phyloP scores from a whole-genome alignment of 2,888 invertebrate species.

The Nyleta sp. region DNA sequence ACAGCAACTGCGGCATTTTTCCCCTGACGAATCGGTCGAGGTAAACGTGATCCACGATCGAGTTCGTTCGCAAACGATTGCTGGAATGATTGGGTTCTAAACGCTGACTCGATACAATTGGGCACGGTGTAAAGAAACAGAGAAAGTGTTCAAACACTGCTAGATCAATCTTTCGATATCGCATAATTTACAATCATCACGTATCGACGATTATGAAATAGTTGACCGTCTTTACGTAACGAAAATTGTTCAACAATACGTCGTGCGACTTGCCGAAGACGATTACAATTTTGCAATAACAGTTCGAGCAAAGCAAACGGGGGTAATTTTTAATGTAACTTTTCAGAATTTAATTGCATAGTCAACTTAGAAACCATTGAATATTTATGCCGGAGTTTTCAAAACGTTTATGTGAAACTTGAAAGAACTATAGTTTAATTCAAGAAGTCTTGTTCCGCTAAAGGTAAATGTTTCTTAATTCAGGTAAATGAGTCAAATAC shows the following conservation, averaged over 20 bases:
- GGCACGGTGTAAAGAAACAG: slow-evolving; percentile 27
- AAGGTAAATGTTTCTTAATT: slow-evolving; percentile 59
- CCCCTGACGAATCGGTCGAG: slow-evolving; percentile 49
- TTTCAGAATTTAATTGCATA: slow-evolving; percentile 28
- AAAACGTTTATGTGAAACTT: slow-evolving; percentile 55
- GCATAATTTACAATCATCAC: slow-evolving; percentile 14
- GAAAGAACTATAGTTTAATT: slow-evolving; percentile 59
- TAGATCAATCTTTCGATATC: slow-evolving; percentile 11
- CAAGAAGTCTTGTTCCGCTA: slow-evolving; percentile 52
- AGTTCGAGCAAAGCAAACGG: slow-evolving; percentile 10
- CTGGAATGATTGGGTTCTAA: slow-evolving; percentile 50
- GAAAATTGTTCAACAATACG: neutral
- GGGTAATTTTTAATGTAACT: slow-evolving; percentile 30
- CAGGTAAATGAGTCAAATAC: slow-evolving; percentile 59
- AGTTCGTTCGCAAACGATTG: slow-evolving; percentile 55
- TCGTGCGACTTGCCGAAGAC: neutral
- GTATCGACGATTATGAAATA: slow-evolving; percentile 11
- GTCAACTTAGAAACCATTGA: slow-evolving; percentile 30
- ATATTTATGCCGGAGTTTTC: slow-evolving; percentile 54
- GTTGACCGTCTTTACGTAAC: neutral
- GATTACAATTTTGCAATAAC: no score
- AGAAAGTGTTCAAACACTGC: slow-evolving; percentile 30
- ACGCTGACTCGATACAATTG: slow-evolving; percentile 29
- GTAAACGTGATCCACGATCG: slow-evolving; percentile 60
- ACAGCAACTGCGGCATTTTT: slow-evolving; percentile 54